phyloP scores from a whole-genome alignment of 2,888 invertebrate species.

The Allophyes oxyacanthae region DNA sequence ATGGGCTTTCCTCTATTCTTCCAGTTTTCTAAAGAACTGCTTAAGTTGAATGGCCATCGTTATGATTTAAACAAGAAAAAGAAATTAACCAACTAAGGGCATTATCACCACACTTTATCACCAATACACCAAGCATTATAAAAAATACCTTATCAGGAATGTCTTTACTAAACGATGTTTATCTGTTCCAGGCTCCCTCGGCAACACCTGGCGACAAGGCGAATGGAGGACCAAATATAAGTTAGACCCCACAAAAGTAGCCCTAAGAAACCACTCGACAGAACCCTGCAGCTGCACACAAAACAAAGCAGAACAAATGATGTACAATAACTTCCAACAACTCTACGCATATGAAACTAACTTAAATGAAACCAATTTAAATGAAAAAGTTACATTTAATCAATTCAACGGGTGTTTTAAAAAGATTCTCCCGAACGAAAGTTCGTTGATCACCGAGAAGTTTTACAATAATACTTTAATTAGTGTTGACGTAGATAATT shows the following conservation, averaged over 20 bases:
- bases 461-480: slow-evolving; percentile 77
- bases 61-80: too few relatives aligned
- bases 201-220: slow-evolving; percentile 95
- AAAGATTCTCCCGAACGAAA: slow-evolving; percentile 72
- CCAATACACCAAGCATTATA: too few relatives aligned
- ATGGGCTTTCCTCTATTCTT: too few relatives aligned
- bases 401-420: slow-evolving; percentile 67
- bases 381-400: slow-evolving; percentile 52
- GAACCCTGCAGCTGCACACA: slow-evolving; percentile 64
- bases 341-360: slow-evolving; percentile 42
- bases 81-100: too few relatives aligned
- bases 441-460: slow-evolving; percentile 75
- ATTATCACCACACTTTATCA: too few relatives aligned
- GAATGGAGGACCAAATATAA: slow-evolving; percentile 89
- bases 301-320: slow-evolving; percentile 16
- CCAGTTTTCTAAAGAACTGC: too few relatives aligned
- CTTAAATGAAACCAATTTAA: slow-evolving; percentile 37
- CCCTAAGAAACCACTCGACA: slow-evolving; percentile 66
- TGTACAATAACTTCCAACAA: slow-evolving; percentile 23
- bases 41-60: too few relatives aligned
- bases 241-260: slow-evolving; percentile 71
- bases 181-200: slow-evolving; percentile 91
- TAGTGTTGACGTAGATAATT: slow-evolving; percentile 70
- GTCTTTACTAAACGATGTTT: too few relatives aligned
- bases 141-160: too few relatives aligned